Conservation (phyloP, 2,113 vertebrate species). For the Hassar affinis region DNA sequence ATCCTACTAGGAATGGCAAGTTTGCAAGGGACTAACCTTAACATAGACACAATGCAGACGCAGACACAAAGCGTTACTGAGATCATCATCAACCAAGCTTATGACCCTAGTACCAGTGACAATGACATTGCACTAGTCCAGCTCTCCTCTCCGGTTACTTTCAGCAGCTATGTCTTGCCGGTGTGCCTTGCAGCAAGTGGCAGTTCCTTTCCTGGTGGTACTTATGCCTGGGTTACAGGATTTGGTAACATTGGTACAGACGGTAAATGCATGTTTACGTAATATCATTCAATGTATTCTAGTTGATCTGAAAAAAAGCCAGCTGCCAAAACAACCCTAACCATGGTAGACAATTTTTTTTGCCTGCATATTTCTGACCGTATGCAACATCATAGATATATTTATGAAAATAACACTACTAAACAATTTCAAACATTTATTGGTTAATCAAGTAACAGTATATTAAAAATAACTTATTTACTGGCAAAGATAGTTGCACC, state of each 20-base stretch:
- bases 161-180: slow-evolving; percentile 68
- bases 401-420: too few species aligned
- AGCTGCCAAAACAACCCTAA: too few species aligned
- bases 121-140: slow-evolving; percentile 74
- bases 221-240: slow-evolving; percentile 74
- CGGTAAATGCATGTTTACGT: slow-evolving; percentile 40
- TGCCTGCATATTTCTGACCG: too few species aligned
- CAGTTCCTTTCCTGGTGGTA: slow-evolving; percentile 58
- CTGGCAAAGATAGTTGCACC: too few species aligned
- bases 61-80: rapidly evolving
- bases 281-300: background rate
- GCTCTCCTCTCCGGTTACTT: slow-evolving; percentile 56
- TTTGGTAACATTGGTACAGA: slow-evolving; percentile 62
- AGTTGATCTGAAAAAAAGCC: background rate
- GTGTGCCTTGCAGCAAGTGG: slow-evolving; percentile 70
- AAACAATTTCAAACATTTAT: too few species aligned
- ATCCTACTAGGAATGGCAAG: slow-evolving; percentile 54
- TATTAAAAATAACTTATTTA: too few species aligned
- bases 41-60: too few species aligned
- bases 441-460: too few species aligned
- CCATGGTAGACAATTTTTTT: too few species aligned
- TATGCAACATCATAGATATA: too few species aligned
- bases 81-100: slow-evolving; percentile 62
- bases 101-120: background rate
- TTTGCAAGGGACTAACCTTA: rapidly evolving